Percentiles rank a stretch among this genome's conserved stretches.
Evolutionary conservation across 2,113 vertebrate genomes (phyloP).

Genomic region (Pristiophorus japonicus): DNA sequence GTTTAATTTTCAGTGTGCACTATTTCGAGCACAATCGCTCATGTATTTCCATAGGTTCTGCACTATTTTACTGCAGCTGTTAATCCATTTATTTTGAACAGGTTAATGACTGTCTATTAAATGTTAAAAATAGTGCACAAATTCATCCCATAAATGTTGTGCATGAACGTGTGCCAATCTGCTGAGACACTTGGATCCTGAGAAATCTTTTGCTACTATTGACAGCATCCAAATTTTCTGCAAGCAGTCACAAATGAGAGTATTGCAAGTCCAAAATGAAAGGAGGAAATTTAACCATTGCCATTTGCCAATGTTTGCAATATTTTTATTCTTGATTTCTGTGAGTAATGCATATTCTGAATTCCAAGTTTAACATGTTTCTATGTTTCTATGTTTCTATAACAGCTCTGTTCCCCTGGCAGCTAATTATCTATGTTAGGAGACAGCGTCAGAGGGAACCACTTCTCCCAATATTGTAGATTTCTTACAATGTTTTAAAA

Average conservation of each 20-base stretch:
- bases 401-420: background rate
- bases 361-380: slow-evolving; percentile 4
- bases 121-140: background rate
- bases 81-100: background rate
- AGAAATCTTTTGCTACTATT: background rate
- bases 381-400: too few relatives aligned
- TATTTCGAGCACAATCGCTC: too few relatives aligned
- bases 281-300: background rate
- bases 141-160: background rate
- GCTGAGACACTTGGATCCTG: background rate
- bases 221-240: background rate
- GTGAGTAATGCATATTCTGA: background rate
- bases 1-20: background rate
- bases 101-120: background rate
- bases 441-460: background rate
- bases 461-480: background rate
- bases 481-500: background rate
- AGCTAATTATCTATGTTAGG: slow-evolving; percentile 14
- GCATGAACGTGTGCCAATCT: background rate
- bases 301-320: background rate
- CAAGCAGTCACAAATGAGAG: background rate
- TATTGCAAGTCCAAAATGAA: background rate
- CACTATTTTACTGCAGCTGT: background rate
- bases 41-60: background rate
- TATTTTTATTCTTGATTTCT: background rate